Conservation (phyloP, 1,140 invertebrate genomes). For the Drosophila biarmipes region DNA sequence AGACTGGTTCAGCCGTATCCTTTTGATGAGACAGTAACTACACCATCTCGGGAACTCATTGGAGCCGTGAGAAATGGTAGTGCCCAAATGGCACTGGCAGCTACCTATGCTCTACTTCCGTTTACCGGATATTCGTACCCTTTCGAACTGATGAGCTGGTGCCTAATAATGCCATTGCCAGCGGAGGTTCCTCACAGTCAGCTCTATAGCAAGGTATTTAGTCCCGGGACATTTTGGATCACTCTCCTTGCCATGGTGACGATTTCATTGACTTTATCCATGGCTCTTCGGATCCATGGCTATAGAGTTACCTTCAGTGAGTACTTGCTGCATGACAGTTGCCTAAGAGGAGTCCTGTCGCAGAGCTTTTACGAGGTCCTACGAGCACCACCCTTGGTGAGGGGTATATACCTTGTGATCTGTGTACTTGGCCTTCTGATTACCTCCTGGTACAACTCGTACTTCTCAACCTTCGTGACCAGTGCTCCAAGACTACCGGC, state of each 20-base stretch:
- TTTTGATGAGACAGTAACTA: conserved; percentile 13
- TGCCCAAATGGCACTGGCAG: conserved; percentile 50
- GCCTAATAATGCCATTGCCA: conserved; percentile 68
- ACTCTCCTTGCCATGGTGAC: conserved; percentile 19
- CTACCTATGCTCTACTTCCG: conserved; percentile 23
- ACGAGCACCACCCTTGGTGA: conserved; percentile 34
- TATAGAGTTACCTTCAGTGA: conserved; percentile 24
- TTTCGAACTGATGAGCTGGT: conserved; percentile 67
- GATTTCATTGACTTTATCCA: conserved; percentile 38
- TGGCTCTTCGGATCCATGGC: conserved; percentile 43
- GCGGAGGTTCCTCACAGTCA: conserved; percentile 45
- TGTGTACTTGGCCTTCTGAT: conserved; percentile 63
- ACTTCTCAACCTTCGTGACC: conserved; percentile 69
- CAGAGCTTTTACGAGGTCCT: conserved; percentile 57
- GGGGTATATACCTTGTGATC: conserved; percentile 61
- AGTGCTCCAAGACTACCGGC: conserved; percentile 38
- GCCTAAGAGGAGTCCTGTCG: conserved; percentile 62
- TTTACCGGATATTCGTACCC: conserved; percentile 55
- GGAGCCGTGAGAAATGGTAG: conserved; percentile 56
- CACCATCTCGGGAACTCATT: conserved; percentile 28
- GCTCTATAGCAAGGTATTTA: conserved; percentile 60
- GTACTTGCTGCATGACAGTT: conserved; percentile 57
- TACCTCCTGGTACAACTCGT: conserved; percentile 69
- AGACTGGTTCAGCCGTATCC: conserved; percentile 37
- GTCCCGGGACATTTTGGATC: conserved; percentile 33